Evolutionary conservation across 92 coral and sea anemone genomes (phyloP).

Genomic region (Nematostella vectensis): DNA sequence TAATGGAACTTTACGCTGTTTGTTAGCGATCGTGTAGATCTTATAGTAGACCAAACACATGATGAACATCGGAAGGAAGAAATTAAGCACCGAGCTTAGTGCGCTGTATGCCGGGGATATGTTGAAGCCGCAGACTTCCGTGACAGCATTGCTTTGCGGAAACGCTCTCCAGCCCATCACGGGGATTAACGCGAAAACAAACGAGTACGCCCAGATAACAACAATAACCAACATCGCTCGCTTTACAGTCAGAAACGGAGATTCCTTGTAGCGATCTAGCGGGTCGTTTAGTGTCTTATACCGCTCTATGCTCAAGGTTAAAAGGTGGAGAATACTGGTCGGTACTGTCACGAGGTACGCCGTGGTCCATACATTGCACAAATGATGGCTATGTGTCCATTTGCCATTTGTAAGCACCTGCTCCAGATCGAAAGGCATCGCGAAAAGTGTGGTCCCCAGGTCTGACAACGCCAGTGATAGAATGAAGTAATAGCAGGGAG

Average conservation of each 20-base stretch:
- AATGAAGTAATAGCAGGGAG: slow-evolving; percentile 47
- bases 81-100: slow-evolving; percentile 54
- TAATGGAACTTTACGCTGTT: background rate
- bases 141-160: background rate
- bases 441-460: slow-evolving; percentile 51
- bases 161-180: slow-evolving; percentile 54
- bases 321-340: slow-evolving; percentile 45
- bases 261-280: slow-evolving; percentile 36
- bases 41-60: slow-evolving; percentile 47
- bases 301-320: slow-evolving; percentile 53
- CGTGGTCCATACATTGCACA: slow-evolving; percentile 58
- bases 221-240: slow-evolving; percentile 29
- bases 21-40: slow-evolving; percentile 33
- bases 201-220: slow-evolving; percentile 51
- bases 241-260: slow-evolving; percentile 48
- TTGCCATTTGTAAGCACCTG: slow-evolving; percentile 16
- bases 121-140: slow-evolving; percentile 34
- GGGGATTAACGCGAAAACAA: slow-evolving; percentile 59
- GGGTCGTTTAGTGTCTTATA: slow-evolving; percentile 46
- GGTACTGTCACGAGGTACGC: slow-evolving; percentile 64
- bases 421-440: slow-evolving; percentile 62
- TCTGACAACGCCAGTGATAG: slow-evolving; percentile 74
- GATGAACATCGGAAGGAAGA: slow-evolving; percentile 48
- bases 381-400: slow-evolving; percentile 36
- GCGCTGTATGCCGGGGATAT: slow-evolving; percentile 39